These are phyloP conservation scores for Atta cephalotes DNA, from an alignment of 1,140 invertebrate genomes.

Conservation along the genomic window DNA sequence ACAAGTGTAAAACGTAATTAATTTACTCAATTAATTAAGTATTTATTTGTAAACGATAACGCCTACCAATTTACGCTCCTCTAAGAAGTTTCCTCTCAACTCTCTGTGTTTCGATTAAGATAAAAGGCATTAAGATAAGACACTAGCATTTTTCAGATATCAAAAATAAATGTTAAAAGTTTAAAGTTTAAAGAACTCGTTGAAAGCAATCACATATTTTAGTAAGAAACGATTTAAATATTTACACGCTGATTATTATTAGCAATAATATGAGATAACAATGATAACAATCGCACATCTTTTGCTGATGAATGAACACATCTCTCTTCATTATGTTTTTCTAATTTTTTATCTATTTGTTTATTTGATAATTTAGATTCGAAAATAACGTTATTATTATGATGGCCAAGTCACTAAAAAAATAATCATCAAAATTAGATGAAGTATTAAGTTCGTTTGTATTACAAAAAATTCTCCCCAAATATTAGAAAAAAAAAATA, in stretches of 20 bases:
- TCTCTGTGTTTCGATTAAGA: background rate
- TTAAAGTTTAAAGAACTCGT: conserved; percentile 13
- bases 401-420: background rate
- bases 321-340: no score
- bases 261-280: background rate
- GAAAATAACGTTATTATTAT: background rate
- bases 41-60: background rate
- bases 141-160: background rate
- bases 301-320: no score
- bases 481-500: background rate
- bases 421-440: conserved; percentile 9
- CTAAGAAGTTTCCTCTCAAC: background rate
- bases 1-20: background rate
- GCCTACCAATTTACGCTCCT: background rate
- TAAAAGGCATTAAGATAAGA: conserved; percentile 1
- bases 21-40: background rate
- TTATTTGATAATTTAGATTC: no score
- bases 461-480: background rate
- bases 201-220: background rate
- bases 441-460: background rate
- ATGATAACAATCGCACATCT: no score
- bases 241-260: background rate
- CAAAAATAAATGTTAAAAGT: conserved; percentile 2
- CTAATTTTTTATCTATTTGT: no score
- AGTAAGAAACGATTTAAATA: background rate